Conservation (phyloP, 2,113 vertebrate genomes). For the Aldabrachelys gigantea region DNA sequence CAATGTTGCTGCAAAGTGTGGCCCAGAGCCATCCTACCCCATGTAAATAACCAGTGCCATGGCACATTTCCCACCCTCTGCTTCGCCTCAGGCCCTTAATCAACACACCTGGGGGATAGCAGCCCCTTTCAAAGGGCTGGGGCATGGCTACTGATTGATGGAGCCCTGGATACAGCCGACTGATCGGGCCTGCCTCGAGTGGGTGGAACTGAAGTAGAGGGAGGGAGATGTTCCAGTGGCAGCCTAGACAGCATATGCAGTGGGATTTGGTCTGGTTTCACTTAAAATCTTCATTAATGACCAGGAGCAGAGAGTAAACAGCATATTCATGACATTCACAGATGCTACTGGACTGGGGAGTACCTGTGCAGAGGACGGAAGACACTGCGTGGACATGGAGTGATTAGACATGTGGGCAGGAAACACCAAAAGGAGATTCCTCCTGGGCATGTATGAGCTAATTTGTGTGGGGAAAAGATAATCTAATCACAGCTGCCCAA, state of each 20-base stretch:
- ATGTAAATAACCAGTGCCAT: not conserved
- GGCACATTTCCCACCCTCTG: not conserved
- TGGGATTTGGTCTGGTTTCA: not conserved
- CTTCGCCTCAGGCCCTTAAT: not conserved
- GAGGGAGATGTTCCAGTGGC: no score
- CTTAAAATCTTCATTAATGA: fast-evolving
- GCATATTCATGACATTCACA: not conserved
- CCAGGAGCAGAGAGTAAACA: not conserved
- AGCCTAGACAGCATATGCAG: no score
- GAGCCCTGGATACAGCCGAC: no score
- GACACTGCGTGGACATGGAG: not conserved
- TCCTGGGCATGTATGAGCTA: not conserved
- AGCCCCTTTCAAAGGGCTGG: not conserved
- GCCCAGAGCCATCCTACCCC: not conserved
- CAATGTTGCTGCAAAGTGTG: no score
- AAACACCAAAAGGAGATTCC: not conserved
- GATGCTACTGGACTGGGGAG: not conserved
- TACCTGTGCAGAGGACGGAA: fast-evolving
- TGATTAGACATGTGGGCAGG: not conserved
- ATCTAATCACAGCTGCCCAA: not conserved
- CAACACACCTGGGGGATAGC: not conserved
- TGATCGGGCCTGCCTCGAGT: no score
- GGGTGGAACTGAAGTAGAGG: no score
- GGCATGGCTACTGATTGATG: no score
- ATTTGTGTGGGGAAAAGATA: fast-evolving